These are phyloP conservation scores for Alloplasta piceator DNA, from an alignment of 2,888 invertebrate genomes.

Conservation along the genomic window DNA sequence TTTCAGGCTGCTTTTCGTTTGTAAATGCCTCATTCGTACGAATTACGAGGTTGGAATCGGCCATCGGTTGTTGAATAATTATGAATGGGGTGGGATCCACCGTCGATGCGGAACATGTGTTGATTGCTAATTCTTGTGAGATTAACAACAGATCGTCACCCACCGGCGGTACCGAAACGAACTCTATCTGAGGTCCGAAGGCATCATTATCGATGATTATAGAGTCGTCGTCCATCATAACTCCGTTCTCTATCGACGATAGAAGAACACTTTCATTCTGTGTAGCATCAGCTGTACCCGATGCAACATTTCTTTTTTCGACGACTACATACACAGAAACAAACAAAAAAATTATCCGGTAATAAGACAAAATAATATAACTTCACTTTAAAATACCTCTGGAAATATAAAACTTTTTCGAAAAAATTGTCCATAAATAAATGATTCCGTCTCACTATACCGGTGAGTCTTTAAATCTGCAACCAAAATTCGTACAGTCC, in stretches of 20 bases:
- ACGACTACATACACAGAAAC: neutral
- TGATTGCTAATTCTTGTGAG: neutral
- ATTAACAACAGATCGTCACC: neutral
- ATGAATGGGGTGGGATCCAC: neutral
- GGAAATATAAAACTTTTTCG: slow-evolving; percentile 3
- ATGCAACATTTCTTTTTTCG: neutral
- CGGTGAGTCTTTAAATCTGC: slow-evolving; percentile 11
- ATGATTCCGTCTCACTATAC: slow-evolving; percentile 26
- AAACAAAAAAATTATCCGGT: neutral
- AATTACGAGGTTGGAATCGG: neutral
- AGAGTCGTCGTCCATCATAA: neutral
- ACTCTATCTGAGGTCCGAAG: neutral
- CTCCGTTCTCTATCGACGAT: neutral
- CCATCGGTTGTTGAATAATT: neutral
- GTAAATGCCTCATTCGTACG: neutral
- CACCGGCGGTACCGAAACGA: neutral
- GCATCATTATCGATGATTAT: neutral
- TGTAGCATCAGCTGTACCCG: neutral
- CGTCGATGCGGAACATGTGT: neutral
- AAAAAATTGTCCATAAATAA: neutral
- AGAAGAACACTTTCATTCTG: neutral
- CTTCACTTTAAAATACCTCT: slow-evolving; percentile 12
- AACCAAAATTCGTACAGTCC: slow-evolving; percentile 15
- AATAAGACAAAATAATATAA: slow-evolving; percentile 5
- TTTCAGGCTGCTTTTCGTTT: neutral